Evolutionary conservation across 2,888 invertebrate species (phyloP).

Genomic region (Polietes domitor): DNA sequence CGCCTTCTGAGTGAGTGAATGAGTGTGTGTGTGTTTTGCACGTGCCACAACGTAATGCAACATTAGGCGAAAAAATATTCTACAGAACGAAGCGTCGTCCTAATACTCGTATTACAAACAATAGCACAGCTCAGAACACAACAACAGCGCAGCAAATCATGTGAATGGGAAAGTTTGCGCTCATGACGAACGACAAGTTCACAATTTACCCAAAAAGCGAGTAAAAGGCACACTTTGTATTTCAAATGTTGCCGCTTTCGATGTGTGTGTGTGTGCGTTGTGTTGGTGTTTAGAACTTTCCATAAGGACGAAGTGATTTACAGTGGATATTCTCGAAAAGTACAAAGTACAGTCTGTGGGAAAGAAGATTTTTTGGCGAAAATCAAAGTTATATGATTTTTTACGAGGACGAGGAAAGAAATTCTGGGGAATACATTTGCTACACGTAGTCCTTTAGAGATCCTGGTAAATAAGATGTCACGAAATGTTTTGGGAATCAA

Average conservation of each 20-base stretch:
- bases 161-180: constrained; percentile 13
- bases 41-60: constrained; percentile 60
- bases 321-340: background rate
- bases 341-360: constrained; percentile 23
- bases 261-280: background rate
- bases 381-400: background rate
- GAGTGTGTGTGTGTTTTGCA: constrained; percentile 49
- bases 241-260: background rate
- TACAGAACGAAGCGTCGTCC: too few relatives aligned
- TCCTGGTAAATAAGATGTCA: too few relatives aligned
- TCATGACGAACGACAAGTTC: constrained; percentile 16
- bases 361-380: background rate
- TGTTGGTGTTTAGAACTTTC: background rate
- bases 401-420: too few relatives aligned
- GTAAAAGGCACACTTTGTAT: background rate
- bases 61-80: constrained; percentile 39
- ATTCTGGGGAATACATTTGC: too few relatives aligned
- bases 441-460: too few relatives aligned
- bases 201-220: background rate
- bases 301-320: background rate
- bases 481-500: too few relatives aligned
- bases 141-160: constrained; percentile 4
- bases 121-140: background rate
- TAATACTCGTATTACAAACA: too few relatives aligned
- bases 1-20: background rate